Percentiles rank a stretch among this genome's conserved stretches.
Conservation (phyloP, 1,140 invertebrate genomes). For the Drosophila pseudoananassae region DNA sequence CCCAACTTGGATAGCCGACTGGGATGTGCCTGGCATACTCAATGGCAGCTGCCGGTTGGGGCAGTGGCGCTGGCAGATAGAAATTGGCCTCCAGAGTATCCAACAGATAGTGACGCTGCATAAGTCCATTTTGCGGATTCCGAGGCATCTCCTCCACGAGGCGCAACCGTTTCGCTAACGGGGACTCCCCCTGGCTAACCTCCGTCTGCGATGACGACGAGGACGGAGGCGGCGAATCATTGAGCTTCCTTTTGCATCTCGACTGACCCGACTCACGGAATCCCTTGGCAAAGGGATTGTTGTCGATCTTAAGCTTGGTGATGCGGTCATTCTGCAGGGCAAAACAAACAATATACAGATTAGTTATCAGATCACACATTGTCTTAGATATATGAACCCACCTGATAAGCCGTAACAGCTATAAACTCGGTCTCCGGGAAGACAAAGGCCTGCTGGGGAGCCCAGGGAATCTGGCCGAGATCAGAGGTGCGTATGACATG, state of each 20-base stretch:
- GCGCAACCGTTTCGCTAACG: conserved; percentile 63
- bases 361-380: conserved; percentile 32
- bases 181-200: conserved; percentile 34
- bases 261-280: conserved; percentile 94
- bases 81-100: conserved; percentile 73
- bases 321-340: conserved; percentile 85
- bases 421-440: conserved; percentile 95
- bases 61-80: conserved; percentile 64
- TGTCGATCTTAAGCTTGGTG: conserved; percentile 96
- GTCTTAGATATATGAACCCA: conserved; percentile 67
- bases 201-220: conserved; percentile 16
- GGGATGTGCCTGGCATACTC: conserved; percentile 73
- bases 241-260: conserved; percentile 88
- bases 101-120: conserved; percentile 66
- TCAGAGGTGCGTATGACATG: conserved; percentile 91
- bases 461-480: conserved; percentile 87
- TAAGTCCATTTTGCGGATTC: conserved; percentile 11
- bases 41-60: conserved; percentile 36
- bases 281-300: conserved; percentile 98
- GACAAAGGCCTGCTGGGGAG: conserved; percentile 88
- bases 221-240: conserved; percentile 55
- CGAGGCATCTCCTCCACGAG: conserved; percentile 41
- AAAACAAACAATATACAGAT: conserved; percentile 2
- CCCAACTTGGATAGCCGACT: conserved; percentile 70
- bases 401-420: conserved; percentile 96